Percentiles rank a stretch among this genome's conserved stretches.
These are phyloP conservation scores for Hypotaenidia philippensis DNA, from an alignment of 2,797 vertebrate genomes.

Conservation along the genomic window DNA sequence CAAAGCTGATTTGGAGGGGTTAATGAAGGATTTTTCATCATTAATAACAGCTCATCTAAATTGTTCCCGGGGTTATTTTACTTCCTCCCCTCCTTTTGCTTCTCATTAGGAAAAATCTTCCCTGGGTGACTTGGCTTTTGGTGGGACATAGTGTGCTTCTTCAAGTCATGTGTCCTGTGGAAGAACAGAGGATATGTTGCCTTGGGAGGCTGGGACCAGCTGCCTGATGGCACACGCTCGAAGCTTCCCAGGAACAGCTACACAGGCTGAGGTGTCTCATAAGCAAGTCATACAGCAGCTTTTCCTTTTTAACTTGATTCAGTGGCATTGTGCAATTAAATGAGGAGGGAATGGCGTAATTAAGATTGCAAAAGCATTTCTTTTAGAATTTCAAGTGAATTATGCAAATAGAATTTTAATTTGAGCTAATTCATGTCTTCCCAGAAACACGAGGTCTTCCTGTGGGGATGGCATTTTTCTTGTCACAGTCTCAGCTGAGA, in stretches of 20 bases:
- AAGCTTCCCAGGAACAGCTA: neutral
- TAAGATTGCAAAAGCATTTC: constrained; percentile 53
- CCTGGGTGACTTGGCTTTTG: neutral
- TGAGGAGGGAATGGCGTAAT: neutral
- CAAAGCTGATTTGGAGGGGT: neutral
- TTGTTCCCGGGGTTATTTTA: neutral
- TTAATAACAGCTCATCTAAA: neutral
- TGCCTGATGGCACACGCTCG: neutral
- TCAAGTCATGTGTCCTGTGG: neutral
- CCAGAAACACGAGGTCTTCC: neutral
- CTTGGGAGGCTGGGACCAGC: neutral
- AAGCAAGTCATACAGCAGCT: neutral
- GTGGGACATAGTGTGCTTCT: neutral
- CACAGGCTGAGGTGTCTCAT: neutral
- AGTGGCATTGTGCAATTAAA: neutral
- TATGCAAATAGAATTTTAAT: constrained; percentile 14
- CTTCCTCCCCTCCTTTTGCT: neutral
- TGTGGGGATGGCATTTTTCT: neutral
- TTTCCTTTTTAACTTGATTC: neutral
- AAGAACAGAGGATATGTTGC: neutral
- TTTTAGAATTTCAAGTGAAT: neutral
- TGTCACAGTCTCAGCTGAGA: neutral
- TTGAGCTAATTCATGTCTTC: constrained; percentile 12
- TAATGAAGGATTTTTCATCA: neutral
- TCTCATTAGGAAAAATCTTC: neutral